A percentile compares a stretch with the other conserved stretches of the same genome.
These are phyloP conservation scores for Heteromurus nitidus DNA, from an alignment of 2,888 invertebrate species.

Conservation along the genomic window DNA sequence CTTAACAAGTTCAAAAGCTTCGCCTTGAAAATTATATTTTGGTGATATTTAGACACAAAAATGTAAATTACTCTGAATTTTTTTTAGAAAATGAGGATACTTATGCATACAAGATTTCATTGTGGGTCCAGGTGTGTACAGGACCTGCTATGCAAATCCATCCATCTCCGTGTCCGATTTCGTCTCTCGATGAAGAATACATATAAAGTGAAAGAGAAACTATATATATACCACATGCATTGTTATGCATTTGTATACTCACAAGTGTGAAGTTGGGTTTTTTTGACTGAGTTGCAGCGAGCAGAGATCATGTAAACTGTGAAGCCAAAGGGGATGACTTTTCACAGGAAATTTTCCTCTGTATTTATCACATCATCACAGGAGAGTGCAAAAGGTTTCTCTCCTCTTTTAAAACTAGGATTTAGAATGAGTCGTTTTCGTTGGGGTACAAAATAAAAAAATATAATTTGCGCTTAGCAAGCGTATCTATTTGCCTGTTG, in stretches of 20 bases:
- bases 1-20: too few relatives aligned
- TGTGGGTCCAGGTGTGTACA: neutral
- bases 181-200: neutral
- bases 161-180: neutral
- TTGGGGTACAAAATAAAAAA: neutral
- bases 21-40: too few relatives aligned
- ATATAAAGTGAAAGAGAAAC: neutral
- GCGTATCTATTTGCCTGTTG: slow-evolving; percentile 55
- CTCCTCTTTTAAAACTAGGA: neutral
- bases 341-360: slow-evolving; percentile 1
- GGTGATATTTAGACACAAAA: too few relatives aligned
- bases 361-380: neutral
- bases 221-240: too few relatives aligned
- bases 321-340: slow-evolving; percentile 20
- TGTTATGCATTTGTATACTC: too few relatives aligned
- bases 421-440: too few relatives aligned
- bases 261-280: too few relatives aligned
- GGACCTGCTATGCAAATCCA: neutral
- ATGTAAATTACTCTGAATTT: too few relatives aligned
- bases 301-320: neutral
- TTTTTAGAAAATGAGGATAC: too few relatives aligned
- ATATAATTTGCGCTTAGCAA: slow-evolving; percentile 46
- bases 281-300: too few relatives aligned
- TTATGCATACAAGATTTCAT: too few relatives aligned
- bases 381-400: neutral